phyloP scores from a whole-genome alignment of 2,797 vertebrate genomes.

The Geotrypetes seraphini region DNA sequence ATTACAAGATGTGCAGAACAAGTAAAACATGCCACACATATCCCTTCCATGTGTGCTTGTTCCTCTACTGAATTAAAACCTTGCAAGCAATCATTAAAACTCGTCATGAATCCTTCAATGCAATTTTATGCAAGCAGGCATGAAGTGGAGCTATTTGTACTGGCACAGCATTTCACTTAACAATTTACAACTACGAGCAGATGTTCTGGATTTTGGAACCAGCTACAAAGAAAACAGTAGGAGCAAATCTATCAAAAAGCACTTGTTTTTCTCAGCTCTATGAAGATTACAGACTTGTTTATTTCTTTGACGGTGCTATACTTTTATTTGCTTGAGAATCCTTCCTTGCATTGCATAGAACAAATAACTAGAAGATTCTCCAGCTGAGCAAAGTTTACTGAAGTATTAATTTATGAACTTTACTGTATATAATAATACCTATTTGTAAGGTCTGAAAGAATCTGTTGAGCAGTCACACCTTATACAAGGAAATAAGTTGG shows the following conservation, averaged over 20 bases:
- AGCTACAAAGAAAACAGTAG: constrained; percentile 54
- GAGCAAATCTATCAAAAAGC: constrained; percentile 32
- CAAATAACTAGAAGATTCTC: constrained; percentile 37
- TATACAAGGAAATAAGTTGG: too few species aligned
- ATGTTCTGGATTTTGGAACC: constrained; percentile 64
- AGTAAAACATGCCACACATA: neutral
- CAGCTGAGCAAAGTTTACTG: constrained; percentile 27
- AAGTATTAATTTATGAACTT: constrained; percentile 22
- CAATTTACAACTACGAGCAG: constrained; percentile 83
- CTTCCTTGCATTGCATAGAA: constrained; percentile 32
- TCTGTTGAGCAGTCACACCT: too few species aligned
- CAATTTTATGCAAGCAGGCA: constrained; percentile 97
- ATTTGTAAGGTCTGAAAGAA: constrained; percentile 19
- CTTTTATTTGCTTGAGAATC: constrained; percentile 48
- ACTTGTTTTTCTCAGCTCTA: constrained; percentile 22
- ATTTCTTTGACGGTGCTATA: constrained; percentile 53
- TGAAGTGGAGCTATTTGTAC: constrained; percentile 89
- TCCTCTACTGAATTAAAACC: constrained; percentile 48
- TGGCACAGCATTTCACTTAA: constrained; percentile 83
- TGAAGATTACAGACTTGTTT: constrained; percentile 50
- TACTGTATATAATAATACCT: constrained; percentile 16
- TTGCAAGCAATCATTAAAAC: constrained; percentile 79
- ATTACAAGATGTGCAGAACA: neutral
- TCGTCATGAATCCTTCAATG: constrained; percentile 88
- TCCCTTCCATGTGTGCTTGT: constrained; percentile 54